Evolutionary conservation across 2,888 invertebrate species (phyloP), one percentile per base, ranked within the genome.

Genomic region (Trichacis sp.): DNA sequence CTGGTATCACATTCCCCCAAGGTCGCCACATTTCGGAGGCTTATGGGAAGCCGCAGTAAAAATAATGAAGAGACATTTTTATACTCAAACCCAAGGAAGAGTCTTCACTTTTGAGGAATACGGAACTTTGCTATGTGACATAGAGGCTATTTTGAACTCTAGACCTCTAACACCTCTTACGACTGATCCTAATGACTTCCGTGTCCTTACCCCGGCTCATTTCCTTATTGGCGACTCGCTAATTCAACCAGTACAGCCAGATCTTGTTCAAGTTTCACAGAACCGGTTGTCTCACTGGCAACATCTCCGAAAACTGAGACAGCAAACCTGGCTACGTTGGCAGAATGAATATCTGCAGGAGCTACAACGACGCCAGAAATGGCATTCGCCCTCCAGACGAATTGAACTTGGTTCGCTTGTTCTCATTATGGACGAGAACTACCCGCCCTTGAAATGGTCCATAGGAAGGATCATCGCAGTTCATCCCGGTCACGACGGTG

Each of bases 201-300:
- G 46, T 2, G 52, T 68, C 0, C 60, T 79, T 0, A 76, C 78
- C 1, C 78, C 78, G 33, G 74, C 71, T 0, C 78, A 79, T 50
- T 77, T 78, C 52, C 64, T 81, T 0, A 72, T 75, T 38, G 76
- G 74, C 12, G 50, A 48, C 36, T 52, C 73, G 17, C 51, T 75
- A 0, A 66, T 51, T 2, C 52, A 62, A 0, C 20, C 75, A 1
- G 65, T 71, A 1, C 68, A 76, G 12, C 63, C 60, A 0, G 53
- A 71, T 19, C 14, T 72, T 1, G 17, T 12, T 0, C 40, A 71
- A 2, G 15, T 40, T 1, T 43, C 62, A 0, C 45, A 53, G 1
- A 67, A 70, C 33, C 38, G 50, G 1, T 29, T 54, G 11, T 46
- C 47, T 11, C 48, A 50, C 33, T 45, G 54, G 49, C 20, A 48